A percentile compares a stretch with the other conserved stretches of the same genome.
These are phyloP conservation scores for Mirounga angustirostris DNA, from an alignment of 2,113 vertebrate genomes.

Conservation along the genomic window DNA sequence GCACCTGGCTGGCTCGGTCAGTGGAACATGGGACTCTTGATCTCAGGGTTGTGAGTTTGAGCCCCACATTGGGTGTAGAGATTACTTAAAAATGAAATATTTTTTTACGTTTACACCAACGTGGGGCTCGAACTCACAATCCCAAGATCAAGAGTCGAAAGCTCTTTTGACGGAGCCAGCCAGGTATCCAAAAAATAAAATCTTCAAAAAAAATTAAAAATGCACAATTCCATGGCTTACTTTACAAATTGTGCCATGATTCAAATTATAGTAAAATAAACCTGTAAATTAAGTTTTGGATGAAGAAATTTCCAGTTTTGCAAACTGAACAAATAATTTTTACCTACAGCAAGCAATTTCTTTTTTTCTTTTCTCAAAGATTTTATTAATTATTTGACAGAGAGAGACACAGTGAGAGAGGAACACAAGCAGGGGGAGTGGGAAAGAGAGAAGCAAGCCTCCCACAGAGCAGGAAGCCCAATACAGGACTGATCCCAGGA, in stretches of 20 bases:
- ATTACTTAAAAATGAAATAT: not conserved
- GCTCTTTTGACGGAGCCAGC: not conserved
- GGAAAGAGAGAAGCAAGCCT: no score
- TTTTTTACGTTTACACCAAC: not conserved
- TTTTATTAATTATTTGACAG: no score
- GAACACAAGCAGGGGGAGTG: no score
- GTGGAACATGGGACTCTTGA: not conserved
- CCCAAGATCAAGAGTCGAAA: not conserved
- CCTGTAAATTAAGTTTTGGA: not conserved
- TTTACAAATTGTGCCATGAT: conserved; percentile 21
- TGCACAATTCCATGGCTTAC: not conserved
- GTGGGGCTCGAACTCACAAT: not conserved
- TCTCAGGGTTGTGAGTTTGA: not conserved
- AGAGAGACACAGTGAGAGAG: no score
- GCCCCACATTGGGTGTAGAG: not conserved
- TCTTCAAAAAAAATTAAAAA: not conserved
- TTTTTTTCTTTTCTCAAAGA: conserved; percentile 56
- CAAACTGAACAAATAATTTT: not conserved
- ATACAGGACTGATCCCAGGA: no score
- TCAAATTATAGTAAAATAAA: conserved; percentile 11
- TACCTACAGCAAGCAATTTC: not conserved
- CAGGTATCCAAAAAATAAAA: not conserved
- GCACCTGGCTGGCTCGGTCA: not conserved
- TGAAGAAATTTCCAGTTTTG: conserved; percentile 38
- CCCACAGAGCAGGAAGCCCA: no score